Evolutionary conservation across 2,888 invertebrate genomes (phyloP).

Genomic region (Liodrosophila aerea): DNA sequence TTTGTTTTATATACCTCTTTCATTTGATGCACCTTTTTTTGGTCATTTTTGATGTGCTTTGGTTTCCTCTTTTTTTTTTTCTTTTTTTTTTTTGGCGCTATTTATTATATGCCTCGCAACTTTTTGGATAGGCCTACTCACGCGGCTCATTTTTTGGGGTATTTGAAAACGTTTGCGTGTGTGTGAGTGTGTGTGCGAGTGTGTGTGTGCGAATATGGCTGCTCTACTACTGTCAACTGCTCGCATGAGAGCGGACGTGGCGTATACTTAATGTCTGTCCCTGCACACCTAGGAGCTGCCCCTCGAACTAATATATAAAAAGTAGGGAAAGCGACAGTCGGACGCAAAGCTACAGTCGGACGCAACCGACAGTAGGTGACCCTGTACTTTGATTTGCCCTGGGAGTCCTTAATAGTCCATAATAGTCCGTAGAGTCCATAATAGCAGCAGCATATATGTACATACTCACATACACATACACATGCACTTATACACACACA

Average conservation of each 20-base stretch:
- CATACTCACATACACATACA: no score
- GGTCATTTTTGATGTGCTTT: not conserved
- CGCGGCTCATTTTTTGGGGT: constrained; percentile 55
- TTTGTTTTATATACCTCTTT: constrained; percentile 35
- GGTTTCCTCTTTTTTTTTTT: not conserved
- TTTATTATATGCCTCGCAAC: constrained; percentile 68
- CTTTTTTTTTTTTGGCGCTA: constrained; percentile 46
- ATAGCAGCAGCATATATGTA: no score
- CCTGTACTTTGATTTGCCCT: no score
- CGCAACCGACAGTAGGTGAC: no score
- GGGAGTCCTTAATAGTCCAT: no score
- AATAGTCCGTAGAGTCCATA: no score
- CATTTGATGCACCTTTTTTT: constrained; percentile 20
- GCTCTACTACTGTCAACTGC: no score
- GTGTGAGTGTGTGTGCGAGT: constrained; percentile 20
- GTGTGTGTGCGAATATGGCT: not conserved
- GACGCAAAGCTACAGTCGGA: no score
- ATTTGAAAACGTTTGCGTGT: constrained; percentile 73
- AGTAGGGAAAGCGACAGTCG: no score
- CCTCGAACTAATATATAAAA: not conserved
- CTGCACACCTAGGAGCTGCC: not conserved
- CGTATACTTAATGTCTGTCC: not conserved
- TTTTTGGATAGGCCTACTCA: constrained; percentile 75
- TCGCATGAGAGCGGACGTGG: no score
- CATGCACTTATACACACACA: no score